These are phyloP conservation scores for Spodoptera litura DNA, from an alignment of 1,140 invertebrate species.

Conservation along the genomic window DNA sequence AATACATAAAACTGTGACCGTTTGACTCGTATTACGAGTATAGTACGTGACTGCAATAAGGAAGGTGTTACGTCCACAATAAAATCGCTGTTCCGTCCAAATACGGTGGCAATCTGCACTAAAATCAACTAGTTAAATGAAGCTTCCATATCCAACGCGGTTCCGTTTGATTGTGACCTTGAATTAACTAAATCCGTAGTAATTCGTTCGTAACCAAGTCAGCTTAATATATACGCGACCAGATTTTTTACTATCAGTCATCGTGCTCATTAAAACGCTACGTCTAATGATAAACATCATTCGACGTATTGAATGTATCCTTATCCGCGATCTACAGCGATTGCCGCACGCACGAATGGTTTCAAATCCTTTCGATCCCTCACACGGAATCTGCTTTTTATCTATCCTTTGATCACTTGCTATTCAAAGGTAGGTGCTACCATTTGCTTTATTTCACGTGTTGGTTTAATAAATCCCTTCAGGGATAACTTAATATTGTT, in stretches of 20 bases:
- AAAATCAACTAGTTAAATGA: constrained; percentile 55
- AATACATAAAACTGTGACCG: constrained; percentile 23
- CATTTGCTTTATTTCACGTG: constrained; percentile 36
- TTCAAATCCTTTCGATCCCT: constrained; percentile 54
- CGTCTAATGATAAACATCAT: constrained; percentile 47
- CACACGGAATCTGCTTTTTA: constrained; percentile 41
- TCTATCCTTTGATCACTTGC: constrained; percentile 65
- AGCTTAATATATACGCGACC: constrained; percentile 28
- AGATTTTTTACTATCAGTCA: constrained; percentile 40
- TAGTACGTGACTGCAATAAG: constrained; percentile 44
- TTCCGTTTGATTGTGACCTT: constrained; percentile 45
- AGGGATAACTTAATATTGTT: constrained; percentile 25
- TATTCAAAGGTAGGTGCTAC: constrained; percentile 43
- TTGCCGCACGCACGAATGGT: constrained; percentile 56
- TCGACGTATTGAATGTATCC: constrained; percentile 50
- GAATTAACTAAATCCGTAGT: constrained; percentile 18
- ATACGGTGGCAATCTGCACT: constrained; percentile 45
- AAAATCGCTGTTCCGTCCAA: constrained; percentile 42
- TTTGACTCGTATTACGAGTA: constrained; percentile 31
- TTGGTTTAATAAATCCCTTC: constrained; percentile 13
- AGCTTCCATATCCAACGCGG: constrained; percentile 45
- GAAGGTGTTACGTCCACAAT: constrained; percentile 42
- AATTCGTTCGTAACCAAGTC: constrained; percentile 13
- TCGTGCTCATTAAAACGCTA: constrained; percentile 34
- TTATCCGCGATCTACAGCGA: constrained; percentile 54